Conservation (phyloP, 2,113 vertebrate genomes). For the Petrocephalus microphthalmus region DNA sequence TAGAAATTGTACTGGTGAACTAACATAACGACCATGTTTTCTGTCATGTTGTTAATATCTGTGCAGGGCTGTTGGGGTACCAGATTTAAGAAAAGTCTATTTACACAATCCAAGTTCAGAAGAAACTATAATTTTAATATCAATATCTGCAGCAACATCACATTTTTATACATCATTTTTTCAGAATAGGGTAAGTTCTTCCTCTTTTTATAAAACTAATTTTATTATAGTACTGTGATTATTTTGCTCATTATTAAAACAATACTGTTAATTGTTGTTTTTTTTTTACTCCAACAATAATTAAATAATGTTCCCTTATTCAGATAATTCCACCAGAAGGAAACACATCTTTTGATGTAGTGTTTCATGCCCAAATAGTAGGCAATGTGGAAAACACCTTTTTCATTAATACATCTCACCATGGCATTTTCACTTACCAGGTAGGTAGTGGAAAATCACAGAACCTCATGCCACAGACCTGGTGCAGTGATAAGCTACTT, state of each 20-base stretch:
- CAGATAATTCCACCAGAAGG: slow-evolving; percentile 98
- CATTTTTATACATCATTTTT: slow-evolving; percentile 99
- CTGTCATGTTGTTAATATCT: slow-evolving; percentile 22
- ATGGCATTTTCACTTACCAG: slow-evolving; percentile 98
- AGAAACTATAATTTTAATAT: slow-evolving; percentile 95
- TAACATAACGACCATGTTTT: neutral
- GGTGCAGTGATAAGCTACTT: neutral
- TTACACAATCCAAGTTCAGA: slow-evolving; percentile 98
- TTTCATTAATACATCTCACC: slow-evolving; percentile 99
- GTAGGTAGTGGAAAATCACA: slow-evolving; percentile 52
- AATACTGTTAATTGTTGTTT: neutral
- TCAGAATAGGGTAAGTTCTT: slow-evolving; percentile 89
- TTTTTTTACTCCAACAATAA: neutral
- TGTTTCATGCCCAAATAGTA: slow-evolving; percentile 94
- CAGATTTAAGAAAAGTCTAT: slow-evolving; percentile 99
- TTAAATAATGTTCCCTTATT: slow-evolving; percentile 32
- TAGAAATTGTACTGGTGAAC: neutral
- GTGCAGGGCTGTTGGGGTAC: slow-evolving; percentile 91
- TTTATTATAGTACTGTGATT: neutral
- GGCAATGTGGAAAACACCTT: slow-evolving; percentile 99
- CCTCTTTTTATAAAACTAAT: neutral
- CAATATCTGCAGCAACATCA: slow-evolving; percentile 97
- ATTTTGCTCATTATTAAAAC: neutral
- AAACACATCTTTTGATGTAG: slow-evolving; percentile 97
- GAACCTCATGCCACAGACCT: neutral